A percentile compares a stretch with the other conserved stretches of the same genome.
These are phyloP conservation scores for Campylomormyrus numenius DNA, from an alignment of 2,113 vertebrate species.

Conservation along the genomic window DNA sequence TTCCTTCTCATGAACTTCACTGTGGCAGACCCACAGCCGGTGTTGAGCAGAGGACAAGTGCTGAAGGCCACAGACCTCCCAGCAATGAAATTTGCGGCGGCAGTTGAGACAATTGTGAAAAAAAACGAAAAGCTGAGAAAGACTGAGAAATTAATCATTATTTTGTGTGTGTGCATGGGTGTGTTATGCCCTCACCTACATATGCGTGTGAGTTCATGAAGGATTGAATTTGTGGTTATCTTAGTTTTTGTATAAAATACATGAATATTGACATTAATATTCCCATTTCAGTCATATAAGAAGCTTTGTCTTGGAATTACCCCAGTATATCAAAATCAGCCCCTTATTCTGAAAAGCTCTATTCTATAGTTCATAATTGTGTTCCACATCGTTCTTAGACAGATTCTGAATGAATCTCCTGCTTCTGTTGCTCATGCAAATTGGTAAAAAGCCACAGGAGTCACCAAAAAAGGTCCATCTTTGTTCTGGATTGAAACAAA, in stretches of 20 bases:
- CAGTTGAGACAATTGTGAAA: background rate
- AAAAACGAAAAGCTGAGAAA: background rate
- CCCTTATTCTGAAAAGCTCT: background rate
- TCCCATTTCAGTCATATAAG: background rate
- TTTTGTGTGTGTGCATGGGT: background rate
- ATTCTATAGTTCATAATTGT: background rate
- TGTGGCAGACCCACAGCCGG: constrained; percentile 1
- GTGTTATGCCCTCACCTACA: background rate
- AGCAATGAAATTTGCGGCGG: background rate
- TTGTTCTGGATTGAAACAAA: background rate
- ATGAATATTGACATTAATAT: background rate
- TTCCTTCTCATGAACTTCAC: constrained; percentile 19
- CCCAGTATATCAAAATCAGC: background rate
- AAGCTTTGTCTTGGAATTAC: background rate
- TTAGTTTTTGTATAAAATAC: background rate
- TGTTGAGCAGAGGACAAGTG: constrained; percentile 34
- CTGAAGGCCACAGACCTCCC: background rate
- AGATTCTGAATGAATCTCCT: background rate
- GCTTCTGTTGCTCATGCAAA: background rate
- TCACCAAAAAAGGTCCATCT: background rate
- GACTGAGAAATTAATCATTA: background rate
- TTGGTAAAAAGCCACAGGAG: background rate
- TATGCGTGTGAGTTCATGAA: background rate
- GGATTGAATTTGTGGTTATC: background rate
- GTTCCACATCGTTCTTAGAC: background rate